phyloP scores from a whole-genome alignment of 1,140 invertebrate genomes.

The Pogonognathellus flavescens region DNA sequence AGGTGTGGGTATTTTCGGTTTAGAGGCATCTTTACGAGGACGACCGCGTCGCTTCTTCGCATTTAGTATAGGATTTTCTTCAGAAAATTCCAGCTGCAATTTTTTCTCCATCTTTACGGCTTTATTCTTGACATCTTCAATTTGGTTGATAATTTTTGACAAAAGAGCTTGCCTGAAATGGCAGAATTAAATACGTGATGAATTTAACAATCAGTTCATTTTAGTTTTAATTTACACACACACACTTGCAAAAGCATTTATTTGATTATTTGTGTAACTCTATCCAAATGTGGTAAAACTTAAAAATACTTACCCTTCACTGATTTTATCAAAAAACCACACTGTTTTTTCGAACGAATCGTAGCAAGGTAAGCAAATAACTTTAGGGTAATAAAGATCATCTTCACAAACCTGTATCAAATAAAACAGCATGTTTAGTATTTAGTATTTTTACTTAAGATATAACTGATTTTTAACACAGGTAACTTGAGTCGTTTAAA shows the following conservation, averaged over 20 bases:
- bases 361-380: constrained; percentile 52
- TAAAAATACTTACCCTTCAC: constrained; percentile 48
- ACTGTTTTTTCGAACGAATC: constrained; percentile 23
- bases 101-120: background rate
- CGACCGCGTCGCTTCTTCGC: constrained; percentile 51
- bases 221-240: too few relatives aligned
- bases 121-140: background rate
- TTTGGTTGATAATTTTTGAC: background rate
- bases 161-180: constrained; percentile 1
- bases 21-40: constrained; percentile 52
- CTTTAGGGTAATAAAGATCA: constrained; percentile 52
- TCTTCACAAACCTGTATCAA: constrained; percentile 31
- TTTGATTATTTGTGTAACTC: too few relatives aligned
- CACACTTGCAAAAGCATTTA: too few relatives aligned
- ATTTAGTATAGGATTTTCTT: constrained; percentile 17
- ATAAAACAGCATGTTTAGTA: background rate
- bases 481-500: too few relatives aligned
- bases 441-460: too few relatives aligned
- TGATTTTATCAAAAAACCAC: constrained; percentile 55
- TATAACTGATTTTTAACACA: too few relatives aligned
- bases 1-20: background rate
- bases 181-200: too few relatives aligned
- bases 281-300: too few relatives aligned
- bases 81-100: constrained; percentile 7
- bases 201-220: too few relatives aligned